Percentiles rank a stretch among this genome's conserved stretches.
These are phyloP conservation scores for crab-eating macaque (Macaca fascicularis) DNA, from an alignment of 2,113 vertebrate genomes.

Conservation along the genomic window T2T-MFA8v1.1 NC_088393.1:49235001-49235500, in stretches of 20 bases:
- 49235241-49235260: background rate
- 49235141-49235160: background rate
- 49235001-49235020: too few species aligned
- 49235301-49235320: background rate
- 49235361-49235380: too few species aligned
- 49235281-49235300: background rate
- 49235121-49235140: background rate
- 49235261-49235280: background rate
- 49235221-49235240: background rate
- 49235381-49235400: background rate
- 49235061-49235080: too few species aligned
- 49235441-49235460: background rate
- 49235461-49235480: background rate
- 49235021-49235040: too few species aligned
- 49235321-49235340: background rate
- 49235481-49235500: background rate
- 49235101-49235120: background rate
- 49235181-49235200: background rate
- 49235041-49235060: too few species aligned
- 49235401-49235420: background rate
- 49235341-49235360: background rate
- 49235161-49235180: background rate
- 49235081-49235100: background rate
- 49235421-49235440: background rate
- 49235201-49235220: background rate